Base-by-base conservation (phyloP, 2,113 vertebrate species). In the Ariopsis seemanni region DNA sequence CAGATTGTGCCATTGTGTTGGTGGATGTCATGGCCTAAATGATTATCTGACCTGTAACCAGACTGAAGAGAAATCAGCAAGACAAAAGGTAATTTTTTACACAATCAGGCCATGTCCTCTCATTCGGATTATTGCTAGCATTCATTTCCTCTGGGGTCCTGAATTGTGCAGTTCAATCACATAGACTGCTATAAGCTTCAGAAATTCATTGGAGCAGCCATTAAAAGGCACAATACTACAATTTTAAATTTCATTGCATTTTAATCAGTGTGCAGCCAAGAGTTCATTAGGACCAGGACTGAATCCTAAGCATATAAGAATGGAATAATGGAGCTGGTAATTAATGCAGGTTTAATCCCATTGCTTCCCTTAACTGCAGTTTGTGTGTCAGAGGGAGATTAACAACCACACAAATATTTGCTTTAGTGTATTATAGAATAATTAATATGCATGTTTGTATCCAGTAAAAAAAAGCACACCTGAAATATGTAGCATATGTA, bases 261-360 rank as follows among this genome's bases (percentile, higher is more conserved):
- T 88, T 88, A 88, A 88, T 84, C 82, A 88, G 87, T 84, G 82
- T 77, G 62, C 77, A 84, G 72, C 82, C 82, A 88, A 83, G 82
- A 84, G 87, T 88, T 84, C 87, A 88, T 88, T 88, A 88, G 82
- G 48, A 69, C 62, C 82, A 79, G 82, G 58, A 69, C 42, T 84
- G 50, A 83, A 53, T 83, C 52, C 58, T 87, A 78, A 77, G 81
- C 48, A 87, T 84, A 78, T 84, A 84, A 84, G 87, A 88, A 88
- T 88, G 79, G 87, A 84, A 88, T 78, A 88, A 88, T 79, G 52
- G 60, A 88, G 83, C 58, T 57, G 63, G 48, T 75, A 88, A 79
- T 88, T 88, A 88, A 84, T 84, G 87, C 87, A 78, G 82, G 82
- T 78, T 88, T 88, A 88, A 88, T 88, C 87, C 82, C 82, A 78